phyloP scores from a whole-genome alignment of 2,113 vertebrate species.

The Pomatostomus ruficeps region DNA sequence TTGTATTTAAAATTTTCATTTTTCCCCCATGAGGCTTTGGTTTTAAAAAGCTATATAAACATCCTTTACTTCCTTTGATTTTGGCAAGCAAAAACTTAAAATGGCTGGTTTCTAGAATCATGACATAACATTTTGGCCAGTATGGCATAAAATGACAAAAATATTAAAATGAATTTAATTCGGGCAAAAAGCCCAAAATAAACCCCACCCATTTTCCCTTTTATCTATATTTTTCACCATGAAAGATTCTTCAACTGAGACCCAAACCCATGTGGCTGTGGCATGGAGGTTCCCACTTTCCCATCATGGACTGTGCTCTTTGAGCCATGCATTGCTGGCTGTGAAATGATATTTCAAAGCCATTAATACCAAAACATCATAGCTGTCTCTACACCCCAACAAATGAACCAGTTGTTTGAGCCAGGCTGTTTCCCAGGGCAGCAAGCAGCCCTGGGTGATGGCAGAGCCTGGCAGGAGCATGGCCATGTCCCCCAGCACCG shows the following conservation, averaged over 20 bases:
- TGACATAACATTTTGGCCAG: background rate
- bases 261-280: background rate
- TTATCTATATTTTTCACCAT: background rate
- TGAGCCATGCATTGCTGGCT: background rate
- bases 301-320: background rate
- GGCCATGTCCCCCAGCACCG: background rate
- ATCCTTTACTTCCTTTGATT: background rate
- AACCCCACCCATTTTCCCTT: background rate
- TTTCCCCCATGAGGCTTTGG: background rate
- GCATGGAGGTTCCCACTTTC: background rate
- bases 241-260: background rate
- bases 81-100: background rate
- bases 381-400: background rate
- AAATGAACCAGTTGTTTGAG: background rate
- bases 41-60: background rate
- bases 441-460: background rate
- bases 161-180: background rate
- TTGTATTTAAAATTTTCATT: background rate
- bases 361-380: background rate
- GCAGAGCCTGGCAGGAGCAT: background rate
- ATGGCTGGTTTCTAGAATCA: background rate
- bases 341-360: background rate
- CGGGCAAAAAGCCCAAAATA: background rate
- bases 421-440: background rate
- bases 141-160: background rate